A percentile compares a stretch with the other conserved stretches of the same genome.
Evolutionary conservation across 2,888 invertebrate species (phyloP).

Genomic region (Auanema freiburgensis): DNA sequence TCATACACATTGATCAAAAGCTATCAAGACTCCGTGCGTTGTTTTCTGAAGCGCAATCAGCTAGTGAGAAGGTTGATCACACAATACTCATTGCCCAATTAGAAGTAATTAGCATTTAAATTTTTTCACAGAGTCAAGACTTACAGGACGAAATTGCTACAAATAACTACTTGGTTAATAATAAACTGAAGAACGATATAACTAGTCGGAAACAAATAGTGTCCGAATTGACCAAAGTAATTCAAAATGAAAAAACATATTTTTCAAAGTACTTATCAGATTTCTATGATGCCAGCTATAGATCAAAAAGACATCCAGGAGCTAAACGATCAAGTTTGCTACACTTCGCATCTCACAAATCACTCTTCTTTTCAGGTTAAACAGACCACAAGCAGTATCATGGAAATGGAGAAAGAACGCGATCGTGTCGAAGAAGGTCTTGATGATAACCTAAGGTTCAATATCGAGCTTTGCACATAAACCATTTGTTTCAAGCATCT

Average conservation of each 20-base stretch:
- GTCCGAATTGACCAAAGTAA: conserved; percentile 75
- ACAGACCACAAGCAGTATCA: conserved; percentile 72
- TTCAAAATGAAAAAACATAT: conserved; percentile 7
- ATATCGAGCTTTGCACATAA: background rate
- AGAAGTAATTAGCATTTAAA: conserved; percentile 65
- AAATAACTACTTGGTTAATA: conserved; percentile 77
- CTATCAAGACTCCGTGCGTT: conserved; percentile 71
- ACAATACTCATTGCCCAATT: conserved; percentile 76
- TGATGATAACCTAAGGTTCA: conserved; percentile 45
- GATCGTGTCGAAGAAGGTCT: conserved; percentile 69
- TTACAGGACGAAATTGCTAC: conserved; percentile 75
- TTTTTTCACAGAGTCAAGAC: background rate
- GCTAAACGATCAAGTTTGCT: conserved; percentile 7
- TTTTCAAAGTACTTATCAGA: conserved; percentile 3
- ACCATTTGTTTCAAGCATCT: conserved; percentile 71
- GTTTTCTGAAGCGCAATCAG: conserved; percentile 71
- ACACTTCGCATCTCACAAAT: background rate
- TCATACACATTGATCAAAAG: conserved; percentile 35
- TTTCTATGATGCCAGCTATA: conserved; percentile 15
- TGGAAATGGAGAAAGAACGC: conserved; percentile 76
- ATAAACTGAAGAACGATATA: conserved; percentile 79
- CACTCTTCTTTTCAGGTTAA: conserved; percentile 65
- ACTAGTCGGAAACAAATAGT: conserved; percentile 73
- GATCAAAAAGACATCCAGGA: conserved; percentile 13
- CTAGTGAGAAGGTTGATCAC: conserved; percentile 71